Conservation (phyloP, 64 coral and sea anemone species). For the Pocillopora damicornis region DNA sequence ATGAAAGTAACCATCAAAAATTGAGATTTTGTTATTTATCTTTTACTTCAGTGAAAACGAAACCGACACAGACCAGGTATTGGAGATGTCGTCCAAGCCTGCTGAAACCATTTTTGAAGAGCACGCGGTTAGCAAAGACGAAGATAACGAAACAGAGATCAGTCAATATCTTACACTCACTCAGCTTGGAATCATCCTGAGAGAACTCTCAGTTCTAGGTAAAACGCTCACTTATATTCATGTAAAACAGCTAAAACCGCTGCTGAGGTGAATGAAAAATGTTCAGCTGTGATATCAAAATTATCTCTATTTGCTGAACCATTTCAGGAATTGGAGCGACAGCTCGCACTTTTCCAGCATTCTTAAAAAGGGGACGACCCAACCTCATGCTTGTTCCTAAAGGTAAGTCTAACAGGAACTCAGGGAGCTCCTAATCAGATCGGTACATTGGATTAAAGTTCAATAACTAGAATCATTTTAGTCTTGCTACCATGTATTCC, state of each 20-base stretch:
- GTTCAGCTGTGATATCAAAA: too few relatives aligned
- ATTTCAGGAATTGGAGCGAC: slow-evolving; percentile 24
- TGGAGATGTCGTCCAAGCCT: not conserved
- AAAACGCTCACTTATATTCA: not conserved
- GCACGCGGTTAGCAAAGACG: not conserved
- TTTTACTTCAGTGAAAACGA: not conserved
- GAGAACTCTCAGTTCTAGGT: slow-evolving; percentile 46
- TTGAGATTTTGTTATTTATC: not conserved
- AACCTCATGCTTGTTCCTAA: slow-evolving; percentile 84
- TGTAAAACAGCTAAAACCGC: too few relatives aligned
- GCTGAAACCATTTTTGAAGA: not conserved
- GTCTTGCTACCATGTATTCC: too few relatives aligned
- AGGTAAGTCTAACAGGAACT: slow-evolving; percentile 15
- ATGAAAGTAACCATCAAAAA: too few relatives aligned
- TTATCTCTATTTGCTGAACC: too few relatives aligned
- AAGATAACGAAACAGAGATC: slow-evolving; percentile 20
- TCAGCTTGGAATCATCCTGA: slow-evolving; percentile 59
- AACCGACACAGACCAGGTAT: not conserved
- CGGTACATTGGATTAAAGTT: too few relatives aligned
- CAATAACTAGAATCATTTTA: too few relatives aligned
- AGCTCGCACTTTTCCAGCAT: slow-evolving; percentile 51
- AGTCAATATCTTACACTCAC: slow-evolving; percentile 56
- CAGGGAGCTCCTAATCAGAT: too few relatives aligned
- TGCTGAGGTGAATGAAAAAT: not conserved
- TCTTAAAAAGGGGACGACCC: slow-evolving; percentile 63